phyloP scores from a whole-genome alignment of 2,888 invertebrate species.

The Ophion ellenae region DNA sequence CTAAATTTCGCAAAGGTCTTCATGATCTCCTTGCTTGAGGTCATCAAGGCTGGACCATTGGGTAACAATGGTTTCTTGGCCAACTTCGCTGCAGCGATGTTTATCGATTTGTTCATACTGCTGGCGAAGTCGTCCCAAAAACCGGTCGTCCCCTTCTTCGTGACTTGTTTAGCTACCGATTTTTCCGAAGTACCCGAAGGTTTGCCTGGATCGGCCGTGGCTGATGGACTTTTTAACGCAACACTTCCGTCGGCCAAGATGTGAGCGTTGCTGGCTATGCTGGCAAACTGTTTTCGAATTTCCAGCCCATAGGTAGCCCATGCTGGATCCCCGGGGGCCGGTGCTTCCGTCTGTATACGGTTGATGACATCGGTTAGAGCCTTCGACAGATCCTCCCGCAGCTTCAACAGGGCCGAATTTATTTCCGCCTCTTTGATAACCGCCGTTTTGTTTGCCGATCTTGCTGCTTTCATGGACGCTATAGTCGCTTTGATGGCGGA shows the following conservation, averaged over 20 bases:
- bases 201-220: slow-evolving; percentile 25
- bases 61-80: slow-evolving; percentile 24
- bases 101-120: slow-evolving; percentile 34
- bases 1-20: slow-evolving; percentile 56
- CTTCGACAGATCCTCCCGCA: slow-evolving; percentile 63
- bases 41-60: slow-evolving; percentile 66
- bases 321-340: slow-evolving; percentile 64
- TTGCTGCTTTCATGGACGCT: slow-evolving; percentile 20
- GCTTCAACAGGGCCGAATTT: slow-evolving; percentile 56
- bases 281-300: slow-evolving; percentile 48
- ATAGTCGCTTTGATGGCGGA: slow-evolving; percentile 23
- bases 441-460: not conserved
- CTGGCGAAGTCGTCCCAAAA: slow-evolving; percentile 34
- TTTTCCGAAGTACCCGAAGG: not conserved
- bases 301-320: slow-evolving; percentile 45
- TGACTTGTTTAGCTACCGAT: slow-evolving; percentile 11
- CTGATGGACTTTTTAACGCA: slow-evolving; percentile 2
- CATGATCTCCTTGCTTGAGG: slow-evolving; percentile 63
- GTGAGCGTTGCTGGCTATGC: slow-evolving; percentile 27
- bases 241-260: slow-evolving; percentile 2
- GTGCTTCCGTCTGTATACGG: slow-evolving; percentile 61
- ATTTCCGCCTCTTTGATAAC: not conserved
- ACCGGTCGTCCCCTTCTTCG: not conserved
- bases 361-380: slow-evolving; percentile 62
- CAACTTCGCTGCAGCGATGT: not conserved